phyloP scores from a whole-genome alignment of 2,113 vertebrate species.

The Dasyurus viverrinus region DNA sequence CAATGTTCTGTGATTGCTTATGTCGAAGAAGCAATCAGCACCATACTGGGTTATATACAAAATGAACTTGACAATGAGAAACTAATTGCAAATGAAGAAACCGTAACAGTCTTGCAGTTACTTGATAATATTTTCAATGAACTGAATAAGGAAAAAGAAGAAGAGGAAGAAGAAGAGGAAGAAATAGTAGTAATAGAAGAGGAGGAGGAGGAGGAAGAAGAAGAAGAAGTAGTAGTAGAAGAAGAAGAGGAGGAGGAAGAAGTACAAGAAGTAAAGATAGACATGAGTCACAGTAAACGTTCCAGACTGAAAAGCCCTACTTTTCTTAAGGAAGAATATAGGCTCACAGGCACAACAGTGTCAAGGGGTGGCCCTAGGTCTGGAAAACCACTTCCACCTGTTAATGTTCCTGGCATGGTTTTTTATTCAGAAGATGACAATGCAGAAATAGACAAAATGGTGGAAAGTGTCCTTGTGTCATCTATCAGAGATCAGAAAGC shows the following conservation, averaged over 20 bases:
- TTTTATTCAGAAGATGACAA: conserved; percentile 73
- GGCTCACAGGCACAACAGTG: conserved; percentile 17
- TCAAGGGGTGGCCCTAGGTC: background rate
- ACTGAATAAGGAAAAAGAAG: conserved; percentile 27
- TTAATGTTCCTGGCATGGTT: conserved; percentile 77
- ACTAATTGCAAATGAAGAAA: conserved; percentile 73
- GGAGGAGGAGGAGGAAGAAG: background rate
- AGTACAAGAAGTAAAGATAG: background rate
- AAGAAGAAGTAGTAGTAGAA: background rate
- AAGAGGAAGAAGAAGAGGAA: background rate
- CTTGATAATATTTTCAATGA: conserved; percentile 66
- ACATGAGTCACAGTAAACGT: conserved; percentile 2
- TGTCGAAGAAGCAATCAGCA: conserved; percentile 69
- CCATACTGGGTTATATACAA: conserved; percentile 68
- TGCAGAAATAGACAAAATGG: conserved; percentile 71
- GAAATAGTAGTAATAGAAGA: background rate
- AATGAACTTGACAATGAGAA: conserved; percentile 70
- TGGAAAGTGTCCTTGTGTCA: conserved; percentile 65
- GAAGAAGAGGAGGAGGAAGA: background rate
- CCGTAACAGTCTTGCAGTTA: conserved; percentile 58
- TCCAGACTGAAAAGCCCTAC: background rate
- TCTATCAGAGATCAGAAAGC: conserved; percentile 57
- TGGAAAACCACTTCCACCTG: conserved; percentile 38
- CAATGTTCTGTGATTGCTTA: conserved; percentile 59
- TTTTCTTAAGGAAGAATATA: conserved; percentile 55